These are phyloP conservation scores for Otocyon megalotis DNA, from an alignment of 2,113 vertebrate genomes.

Conservation along the genomic window DNA sequence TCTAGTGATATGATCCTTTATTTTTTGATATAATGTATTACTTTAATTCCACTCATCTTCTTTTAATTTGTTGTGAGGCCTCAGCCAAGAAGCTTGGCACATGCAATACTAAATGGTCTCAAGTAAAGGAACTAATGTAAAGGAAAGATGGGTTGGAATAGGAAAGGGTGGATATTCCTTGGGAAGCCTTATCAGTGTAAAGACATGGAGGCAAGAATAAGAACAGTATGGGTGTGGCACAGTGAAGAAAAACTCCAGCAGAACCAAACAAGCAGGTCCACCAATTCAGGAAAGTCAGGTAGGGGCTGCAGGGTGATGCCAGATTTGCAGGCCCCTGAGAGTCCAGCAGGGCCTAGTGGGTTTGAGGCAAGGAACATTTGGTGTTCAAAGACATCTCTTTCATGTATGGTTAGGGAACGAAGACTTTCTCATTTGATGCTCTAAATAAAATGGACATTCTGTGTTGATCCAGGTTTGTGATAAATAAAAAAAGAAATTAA, in stretches of 20 bases:
- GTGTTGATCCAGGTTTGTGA: conserved; percentile 74
- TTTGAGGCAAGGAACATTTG: not conserved
- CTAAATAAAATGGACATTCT: conserved; percentile 64
- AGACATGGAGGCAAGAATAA: not conserved
- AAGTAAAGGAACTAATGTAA: not conserved
- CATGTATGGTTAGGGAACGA: not conserved
- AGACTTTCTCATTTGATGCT: conserved; percentile 60
- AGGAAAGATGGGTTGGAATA: not conserved
- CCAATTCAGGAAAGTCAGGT: not conserved
- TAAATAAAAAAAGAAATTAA: conserved; percentile 77
- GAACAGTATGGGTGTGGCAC: not conserved
- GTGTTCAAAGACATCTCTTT: not conserved
- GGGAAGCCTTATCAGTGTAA: not conserved
- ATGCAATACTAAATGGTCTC: not conserved
- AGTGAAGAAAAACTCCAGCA: not conserved
- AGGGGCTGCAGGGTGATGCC: too few relatives aligned
- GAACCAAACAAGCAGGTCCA: not conserved
- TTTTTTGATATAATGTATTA: not conserved
- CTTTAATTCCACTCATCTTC: not conserved
- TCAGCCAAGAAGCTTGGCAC: not conserved
- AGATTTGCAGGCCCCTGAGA: not conserved
- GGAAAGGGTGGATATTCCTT: not conserved
- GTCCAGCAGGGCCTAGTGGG: not conserved
- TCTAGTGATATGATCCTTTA: not conserved
- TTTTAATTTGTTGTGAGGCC: not conserved